Evolutionary conservation across 2,113 vertebrate genomes (phyloP), one percentile per base, ranked within the genome.

Genomic region (Brachyhypopomus occidentalis): DNA sequence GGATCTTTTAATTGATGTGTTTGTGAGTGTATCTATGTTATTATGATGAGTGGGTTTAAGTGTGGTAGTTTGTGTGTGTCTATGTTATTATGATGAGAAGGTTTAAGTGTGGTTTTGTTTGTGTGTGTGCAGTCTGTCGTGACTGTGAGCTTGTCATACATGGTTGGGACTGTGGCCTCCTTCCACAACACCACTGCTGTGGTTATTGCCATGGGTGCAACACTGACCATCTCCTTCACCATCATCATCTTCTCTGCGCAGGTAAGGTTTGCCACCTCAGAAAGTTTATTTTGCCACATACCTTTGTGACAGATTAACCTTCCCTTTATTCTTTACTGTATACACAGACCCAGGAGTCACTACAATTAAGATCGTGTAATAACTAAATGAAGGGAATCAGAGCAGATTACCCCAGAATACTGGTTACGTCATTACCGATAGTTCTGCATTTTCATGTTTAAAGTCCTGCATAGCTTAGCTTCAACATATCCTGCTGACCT

Each of bases 151-250:
- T 80, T 94, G 23, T 93, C 92, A 0, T 94, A 90, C 88, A 86
- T 94, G 92, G 89, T 88, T 23, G 94, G 92, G 30, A 89, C 90
- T 12, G 58, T 91, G 1, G 93, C 93, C 73, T 93, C 92, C 23
- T 92, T 82, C 84, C 90, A 93, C 55, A 4, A 90, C 86, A 93
- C 93, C 55, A 48, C 58, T 0, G 83, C 89, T 23, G 92, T 94
- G 4, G 8, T 92, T 76, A 86, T 94, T 25, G 89, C 92, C 0
- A 92, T 94, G 90, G 92, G 85, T 38, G 48, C 48, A 4, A 94
- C 93, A 1, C 19, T 92, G 66, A 86, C 62, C 27, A 85, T 93
- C 69, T 84, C 90, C 16, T 22, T 93, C 1, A 81, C 84, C 12
- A 91, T 94, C 82, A 91, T 94, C 14, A 59, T 85, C 11, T 94